A percentile compares a stretch with the other conserved stretches of the same genome.
phyloP scores from a whole-genome alignment of 2,797 vertebrate genomes.

The Lagocephalus sceleratus region DNA sequence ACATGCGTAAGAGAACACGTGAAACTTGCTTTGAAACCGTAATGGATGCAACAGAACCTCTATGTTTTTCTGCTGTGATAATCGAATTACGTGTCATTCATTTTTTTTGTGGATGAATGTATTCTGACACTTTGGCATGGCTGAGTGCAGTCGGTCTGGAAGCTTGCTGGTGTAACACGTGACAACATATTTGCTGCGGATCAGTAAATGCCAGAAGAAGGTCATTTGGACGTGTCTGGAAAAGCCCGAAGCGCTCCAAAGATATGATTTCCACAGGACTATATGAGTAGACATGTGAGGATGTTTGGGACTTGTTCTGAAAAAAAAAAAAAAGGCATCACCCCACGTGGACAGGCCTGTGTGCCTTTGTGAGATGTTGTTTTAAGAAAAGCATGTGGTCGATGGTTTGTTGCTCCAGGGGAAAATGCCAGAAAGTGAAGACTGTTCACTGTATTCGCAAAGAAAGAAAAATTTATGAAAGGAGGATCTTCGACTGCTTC shows the following conservation, averaged over 20 bases:
- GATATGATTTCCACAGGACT: conserved; percentile 10
- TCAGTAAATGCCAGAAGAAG: conserved; percentile 24
- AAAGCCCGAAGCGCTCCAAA: conserved; percentile 38
- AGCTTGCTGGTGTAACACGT: conserved; percentile 22
- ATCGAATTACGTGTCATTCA: too few relatives aligned
- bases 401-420: conserved; percentile 17
- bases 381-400: conserved; percentile 11
- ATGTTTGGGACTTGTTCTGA: conserved; percentile 14
- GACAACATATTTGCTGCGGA: conserved; percentile 19
- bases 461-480: neutral
- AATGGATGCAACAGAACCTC: too few relatives aligned
- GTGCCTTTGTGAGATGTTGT: conserved; percentile 26
- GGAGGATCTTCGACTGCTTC: conserved; percentile 4
- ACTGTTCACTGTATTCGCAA: conserved; percentile 17
- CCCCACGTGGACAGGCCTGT: conserved; percentile 26
- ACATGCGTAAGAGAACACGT: too few relatives aligned
- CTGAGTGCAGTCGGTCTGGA: neutral
- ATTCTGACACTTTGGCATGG: conserved; percentile 15
- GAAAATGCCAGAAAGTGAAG: conserved; percentile 5
- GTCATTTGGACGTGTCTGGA: conserved; percentile 42
- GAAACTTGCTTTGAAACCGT: too few relatives aligned
- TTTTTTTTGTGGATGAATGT: conserved; percentile 1
- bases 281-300: conserved; percentile 17
- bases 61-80: too few relatives aligned
- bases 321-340: conserved; percentile 6